phyloP scores from a whole-genome alignment of 2,113 vertebrate genomes.

The Daboia siamensis region DNA sequence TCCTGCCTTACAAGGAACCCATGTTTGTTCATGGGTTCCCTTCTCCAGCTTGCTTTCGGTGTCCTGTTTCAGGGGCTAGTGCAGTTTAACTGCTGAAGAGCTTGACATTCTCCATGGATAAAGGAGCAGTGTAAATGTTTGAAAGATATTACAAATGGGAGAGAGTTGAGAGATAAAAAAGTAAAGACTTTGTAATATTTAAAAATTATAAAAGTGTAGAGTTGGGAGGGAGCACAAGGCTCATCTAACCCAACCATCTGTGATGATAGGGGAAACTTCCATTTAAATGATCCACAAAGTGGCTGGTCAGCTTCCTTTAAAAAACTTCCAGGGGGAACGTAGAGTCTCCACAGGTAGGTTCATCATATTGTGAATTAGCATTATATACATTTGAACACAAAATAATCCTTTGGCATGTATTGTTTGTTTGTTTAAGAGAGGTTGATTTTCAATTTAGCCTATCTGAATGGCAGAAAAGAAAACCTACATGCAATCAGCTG shows the following conservation, averaged over 20 bases:
- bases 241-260: not conserved
- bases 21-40: not conserved
- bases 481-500: not conserved
- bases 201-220: not conserved
- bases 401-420: not conserved
- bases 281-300: not conserved
- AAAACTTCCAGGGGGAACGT: too few relatives aligned
- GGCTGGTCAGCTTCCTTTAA: not conserved
- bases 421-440: not conserved
- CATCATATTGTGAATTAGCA: not conserved
- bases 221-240: not conserved
- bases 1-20: not conserved
- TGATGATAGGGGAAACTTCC: not conserved
- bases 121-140: not conserved
- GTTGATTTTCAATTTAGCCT: not conserved
- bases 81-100: not conserved
- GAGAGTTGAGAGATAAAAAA: not conserved
- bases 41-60: not conserved
- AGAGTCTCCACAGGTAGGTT: not conserved
- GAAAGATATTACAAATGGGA: not conserved
- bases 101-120: not conserved
- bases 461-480: not conserved
- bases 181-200: not conserved
- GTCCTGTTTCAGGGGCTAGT: not conserved
- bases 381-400: not conserved